phyloP scores from a whole-genome alignment of 2,113 vertebrate genomes.

The Petromus typicus region DNA sequence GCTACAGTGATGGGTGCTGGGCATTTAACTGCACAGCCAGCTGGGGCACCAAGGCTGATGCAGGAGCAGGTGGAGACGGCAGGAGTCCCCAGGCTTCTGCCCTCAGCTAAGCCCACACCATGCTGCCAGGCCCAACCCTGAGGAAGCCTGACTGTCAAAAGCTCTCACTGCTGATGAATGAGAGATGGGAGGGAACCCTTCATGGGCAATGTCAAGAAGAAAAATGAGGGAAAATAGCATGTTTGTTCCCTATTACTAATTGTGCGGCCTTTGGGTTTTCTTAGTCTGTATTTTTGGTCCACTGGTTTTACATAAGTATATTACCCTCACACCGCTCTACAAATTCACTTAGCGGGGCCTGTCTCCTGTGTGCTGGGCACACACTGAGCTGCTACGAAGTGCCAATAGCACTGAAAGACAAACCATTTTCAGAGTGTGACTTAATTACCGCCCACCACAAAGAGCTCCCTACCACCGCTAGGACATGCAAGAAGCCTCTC shows the following conservation, averaged over 20 bases:
- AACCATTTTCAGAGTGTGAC: not conserved
- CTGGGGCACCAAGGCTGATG: not conserved
- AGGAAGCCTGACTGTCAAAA: not conserved
- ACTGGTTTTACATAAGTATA: conserved; percentile 62
- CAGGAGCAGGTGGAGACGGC: not conserved
- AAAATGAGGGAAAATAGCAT: conserved; percentile 41
- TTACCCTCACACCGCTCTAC: conserved; percentile 36
- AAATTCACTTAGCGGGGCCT: conserved; percentile 17
- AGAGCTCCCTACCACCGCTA: not conserved
- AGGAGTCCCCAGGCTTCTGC: not conserved
- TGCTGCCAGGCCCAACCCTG: not conserved
- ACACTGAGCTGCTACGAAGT: not conserved
- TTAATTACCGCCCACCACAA: not conserved
- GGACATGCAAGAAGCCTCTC: not conserved
- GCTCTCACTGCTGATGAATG: not conserved
- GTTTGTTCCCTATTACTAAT: conserved; percentile 62
- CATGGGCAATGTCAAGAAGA: not conserved
- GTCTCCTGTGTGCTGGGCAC: not conserved
- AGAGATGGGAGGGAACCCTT: conserved; percentile 25
- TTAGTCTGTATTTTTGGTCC: conserved; percentile 74
- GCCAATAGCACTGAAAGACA: not conserved
- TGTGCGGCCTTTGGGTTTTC: conserved; percentile 68
- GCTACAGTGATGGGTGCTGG: too few relatives aligned
- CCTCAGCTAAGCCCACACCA: not conserved
- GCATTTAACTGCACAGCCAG: not conserved